Conservation (phyloP, 2,888 invertebrate genomes). For the Lissonota sp. region DNA sequence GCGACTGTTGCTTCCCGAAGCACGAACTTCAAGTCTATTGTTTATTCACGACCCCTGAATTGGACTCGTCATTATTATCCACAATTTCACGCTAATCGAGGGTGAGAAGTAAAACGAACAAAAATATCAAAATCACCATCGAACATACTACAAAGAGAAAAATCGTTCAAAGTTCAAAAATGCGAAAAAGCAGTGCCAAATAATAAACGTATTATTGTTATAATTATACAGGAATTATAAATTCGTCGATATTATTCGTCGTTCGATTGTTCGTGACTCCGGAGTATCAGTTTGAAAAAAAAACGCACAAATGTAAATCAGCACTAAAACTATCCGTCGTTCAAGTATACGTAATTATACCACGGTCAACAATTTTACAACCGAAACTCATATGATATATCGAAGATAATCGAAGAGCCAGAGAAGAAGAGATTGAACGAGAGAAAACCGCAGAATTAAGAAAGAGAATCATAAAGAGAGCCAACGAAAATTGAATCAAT, state of each 20-base stretch:
- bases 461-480: constrained; percentile 32
- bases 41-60: constrained; percentile 32
- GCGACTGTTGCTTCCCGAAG: constrained; percentile 43
- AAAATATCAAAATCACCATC: constrained; percentile 10
- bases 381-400: constrained; percentile 4
- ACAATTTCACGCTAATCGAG: constrained; percentile 34
- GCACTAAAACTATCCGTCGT: constrained; percentile 54
- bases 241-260: constrained; percentile 2
- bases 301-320: constrained; percentile 46
- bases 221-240: constrained; percentile 11
- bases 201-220: constrained; percentile 23
- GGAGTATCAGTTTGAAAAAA: background rate
- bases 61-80: constrained; percentile 55
- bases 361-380: constrained; percentile 19
- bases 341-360: constrained; percentile 11
- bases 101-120: background rate
- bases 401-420: background rate
- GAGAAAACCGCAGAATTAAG: background rate
- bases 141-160: background rate
- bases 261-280: background rate
- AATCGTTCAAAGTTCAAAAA: constrained; percentile 27
- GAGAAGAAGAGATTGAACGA: constrained; percentile 1
- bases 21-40: constrained; percentile 23
- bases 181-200: constrained; percentile 48
- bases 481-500: constrained; percentile 59